Evolutionary conservation across 2,797 vertebrate species (phyloP), one percentile per base, ranked within the genome.

Genomic region (Diglossa cyanea): DNA sequence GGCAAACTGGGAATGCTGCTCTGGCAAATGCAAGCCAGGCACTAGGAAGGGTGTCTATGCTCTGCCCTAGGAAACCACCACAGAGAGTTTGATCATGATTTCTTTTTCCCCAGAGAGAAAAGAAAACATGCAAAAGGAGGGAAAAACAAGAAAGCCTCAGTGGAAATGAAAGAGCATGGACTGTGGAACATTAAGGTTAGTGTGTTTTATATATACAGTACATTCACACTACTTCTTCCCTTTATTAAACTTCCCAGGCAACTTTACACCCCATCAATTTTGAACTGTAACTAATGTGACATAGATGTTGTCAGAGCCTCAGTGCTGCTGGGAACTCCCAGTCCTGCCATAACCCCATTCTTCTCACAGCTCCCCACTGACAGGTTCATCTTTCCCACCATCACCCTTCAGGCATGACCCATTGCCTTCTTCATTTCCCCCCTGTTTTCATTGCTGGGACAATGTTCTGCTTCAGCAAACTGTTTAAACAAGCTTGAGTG

Each of bases 201-300:
- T 47, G 44, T 65, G 10, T 42, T 93, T 94, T 76, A 68, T 48
- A 30, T 65, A 90, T 73, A 86, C 72, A 33, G 54, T 24, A 55
- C 33, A 81, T 66, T 84, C 55, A 35, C 60, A 55, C 81, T 86
- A 55, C 55, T 94, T 86, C 54, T 88, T 81, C 75, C 75, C 51
- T 84, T 88, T 73, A 91, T 76, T 86, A 73, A 61, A 90, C 84
- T 73, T 75, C 82, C 60, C 35, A 71, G 55, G 60, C 76, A 94
- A 88, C 88, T 96, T 95, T 35, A 93, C 93, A 92, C 73, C 76
- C 79, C 55, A 93, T 83, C 85, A 78, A 33, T 71, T 93, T 86
- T 88, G 85, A 93, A 81, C 60, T 81, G 85, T 73, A 93, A 86
- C 70, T 72, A 76, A 86, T 82, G 79, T 93, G 82, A 82, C 90